Base-by-base conservation (phyloP, 2,888 invertebrate species). In the Aleiodes alternator region DNA sequence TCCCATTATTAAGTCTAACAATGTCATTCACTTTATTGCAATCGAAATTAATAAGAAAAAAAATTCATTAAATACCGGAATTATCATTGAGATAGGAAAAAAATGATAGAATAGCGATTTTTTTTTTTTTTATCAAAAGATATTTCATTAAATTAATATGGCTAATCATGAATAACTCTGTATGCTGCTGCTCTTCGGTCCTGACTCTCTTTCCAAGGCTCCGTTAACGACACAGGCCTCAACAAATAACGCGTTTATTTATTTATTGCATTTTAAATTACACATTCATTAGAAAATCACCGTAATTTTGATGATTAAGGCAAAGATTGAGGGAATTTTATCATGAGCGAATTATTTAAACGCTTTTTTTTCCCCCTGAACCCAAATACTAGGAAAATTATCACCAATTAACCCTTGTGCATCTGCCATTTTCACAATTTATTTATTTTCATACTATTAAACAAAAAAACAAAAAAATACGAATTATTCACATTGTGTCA, bases 161-260 rank as follows among this genome's bases (percentile, higher is more conserved):
- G 76, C 77, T 72, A 76, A 77, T 73, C 74, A 79, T 76, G 73
- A 79, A 77, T 78, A 78, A 43, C 71, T 74, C 70, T 76, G 61
- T 87, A 85, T 84, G 87, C 86, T 87, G 86, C 85, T 86, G 87
- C 86, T 87, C 87, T 86, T 87, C 86, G 87, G 85, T 84, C 85
- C 88, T 87, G 88, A 87, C 87, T 88, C 88, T 88, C 87, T 84
- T 84, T 87, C 85, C 88, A 87, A 87, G 84, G 86, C 87, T 87
- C 87, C 86, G 84, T 85, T 68, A 68, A 51, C 31, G 51, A 68
- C 48, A 64, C 48, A 64, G 64, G 48, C 64, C 64, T 64, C 64
- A 64, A 48, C 0, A 64, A 23, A 64, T 38, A 48, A 16, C 48
- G 43, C 43, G 64, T 16, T 43, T 9, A 43, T 43, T 8, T 11